Evolutionary conservation across 2,797 vertebrate genomes (phyloP), one percentile per base, ranked within the genome.

Genomic region (Pempheris klunzingeri): DNA sequence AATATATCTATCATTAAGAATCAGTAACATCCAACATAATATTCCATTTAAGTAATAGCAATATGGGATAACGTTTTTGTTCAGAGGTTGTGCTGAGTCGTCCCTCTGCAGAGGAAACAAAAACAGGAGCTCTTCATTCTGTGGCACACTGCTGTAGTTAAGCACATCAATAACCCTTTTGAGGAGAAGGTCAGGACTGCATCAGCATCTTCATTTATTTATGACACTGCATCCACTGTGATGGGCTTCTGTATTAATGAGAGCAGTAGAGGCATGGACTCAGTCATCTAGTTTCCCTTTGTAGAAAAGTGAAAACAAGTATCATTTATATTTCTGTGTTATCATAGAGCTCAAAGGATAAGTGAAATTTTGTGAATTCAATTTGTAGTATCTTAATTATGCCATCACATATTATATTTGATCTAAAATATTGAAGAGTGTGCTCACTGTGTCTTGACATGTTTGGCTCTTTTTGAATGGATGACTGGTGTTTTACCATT

Each of bases 171-270:
- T 90, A 88, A 76, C 55, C 62, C 24, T 59, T 83, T 78, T 65
- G 54, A 82, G 73, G 60, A 81, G 79, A 89, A 90, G 90, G 80
- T 87, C 84, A 85, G 68, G 71, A 57, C 82, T 74, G 60, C 62
- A 81, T 85, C 66, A 87, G 60, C 59, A 12, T 69, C 69, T 74
- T 89, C 52, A 89, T 87, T 92, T 89, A 91, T 91, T 92, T 70
- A 91, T 88, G 62, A 78, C 53, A 20, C 46, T 59, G 66, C 64
- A 82, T 76, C 38, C 60, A 43, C 55, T 53, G 54, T 70, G 55
- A 84, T 68, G 63, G 61, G 57, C 50, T 58, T 43, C 39, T 74
- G 34, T 58, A 34, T 70, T 78, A 66, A 71, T 77, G 49, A 81
- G 34, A 49, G 66, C 58, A 55, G 64, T 30, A 60, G 59, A 60